These are phyloP conservation scores for Stichopus chloronotus DNA, from an alignment of 35 echinoderm and acorn worm genomes.

Conservation along the genomic window DNA sequence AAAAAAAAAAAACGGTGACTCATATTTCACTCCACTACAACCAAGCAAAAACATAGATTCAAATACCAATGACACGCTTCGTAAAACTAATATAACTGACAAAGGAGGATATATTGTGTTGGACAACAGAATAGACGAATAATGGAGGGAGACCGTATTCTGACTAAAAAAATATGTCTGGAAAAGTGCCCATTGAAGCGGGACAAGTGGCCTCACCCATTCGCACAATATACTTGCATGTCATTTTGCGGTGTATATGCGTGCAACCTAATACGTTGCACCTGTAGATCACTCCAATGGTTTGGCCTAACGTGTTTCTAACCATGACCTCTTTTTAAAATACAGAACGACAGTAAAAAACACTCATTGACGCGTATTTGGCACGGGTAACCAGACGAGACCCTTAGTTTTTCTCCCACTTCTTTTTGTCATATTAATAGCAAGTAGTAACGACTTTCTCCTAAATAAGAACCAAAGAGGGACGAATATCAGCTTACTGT, in stretches of 20 bases:
- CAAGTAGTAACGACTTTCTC: not conserved
- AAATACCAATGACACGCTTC: not conserved
- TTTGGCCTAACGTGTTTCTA: not conserved
- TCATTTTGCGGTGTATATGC: not conserved
- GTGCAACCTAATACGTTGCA: not conserved
- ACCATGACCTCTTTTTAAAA: not conserved
- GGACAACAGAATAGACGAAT: not conserved
- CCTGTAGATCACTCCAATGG: not conserved
- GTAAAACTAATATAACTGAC: not conserved
- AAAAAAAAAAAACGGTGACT: not conserved
- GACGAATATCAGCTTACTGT: not conserved
- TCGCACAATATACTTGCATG: not conserved
- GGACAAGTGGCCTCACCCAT: not conserved
- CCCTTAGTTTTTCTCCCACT: not conserved
- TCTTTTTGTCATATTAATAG: not conserved
- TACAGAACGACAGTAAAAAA: not conserved
- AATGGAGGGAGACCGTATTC: not conserved
- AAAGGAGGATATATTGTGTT: not conserved
- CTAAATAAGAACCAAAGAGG: not conserved
- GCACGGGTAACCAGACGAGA: not conserved
- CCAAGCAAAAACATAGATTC: not conserved
- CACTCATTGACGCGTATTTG: not conserved
- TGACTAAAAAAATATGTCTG: not conserved
- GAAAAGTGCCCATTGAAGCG: not conserved
- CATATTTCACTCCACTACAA: not conserved